These are phyloP conservation scores for Peromyscus melanophrys DNA, from an alignment of 2,797 vertebrate genomes.

Conservation along the genomic window DNA sequence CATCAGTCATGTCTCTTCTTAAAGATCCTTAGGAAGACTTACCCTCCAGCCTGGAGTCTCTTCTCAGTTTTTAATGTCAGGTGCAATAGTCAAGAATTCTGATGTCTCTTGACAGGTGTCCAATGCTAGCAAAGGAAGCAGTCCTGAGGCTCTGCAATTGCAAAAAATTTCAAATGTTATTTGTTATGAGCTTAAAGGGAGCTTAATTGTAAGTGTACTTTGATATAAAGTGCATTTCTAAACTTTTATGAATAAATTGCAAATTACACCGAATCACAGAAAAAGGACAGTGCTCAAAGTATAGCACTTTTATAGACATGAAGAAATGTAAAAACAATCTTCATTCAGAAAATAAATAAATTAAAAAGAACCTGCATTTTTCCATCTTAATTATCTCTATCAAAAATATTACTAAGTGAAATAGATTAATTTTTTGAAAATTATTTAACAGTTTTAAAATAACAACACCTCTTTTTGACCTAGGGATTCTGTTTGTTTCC, in stretches of 20 bases:
- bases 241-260: background rate
- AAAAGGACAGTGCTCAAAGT: background rate
- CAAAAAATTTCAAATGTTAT: background rate
- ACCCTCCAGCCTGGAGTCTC: background rate
- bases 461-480: background rate
- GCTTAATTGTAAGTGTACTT: background rate
- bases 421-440: background rate
- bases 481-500: background rate
- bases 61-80: background rate
- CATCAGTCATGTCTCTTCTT: constrained; percentile 41
- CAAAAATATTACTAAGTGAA: background rate
- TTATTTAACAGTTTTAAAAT: background rate
- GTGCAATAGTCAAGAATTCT: background rate
- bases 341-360: background rate
- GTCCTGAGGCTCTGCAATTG: background rate
- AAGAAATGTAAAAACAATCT: background rate
- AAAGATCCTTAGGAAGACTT: background rate
- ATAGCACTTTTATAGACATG: background rate
- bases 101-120: constrained; percentile 9
- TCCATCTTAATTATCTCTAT: background rate
- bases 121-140: background rate
- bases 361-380: background rate
- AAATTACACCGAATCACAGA: background rate
- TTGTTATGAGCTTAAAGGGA: constrained; percentile 41
- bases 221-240: background rate